phyloP scores from a whole-genome alignment of 2,888 invertebrate genomes.

The Sarcophaga rosellei region DNA sequence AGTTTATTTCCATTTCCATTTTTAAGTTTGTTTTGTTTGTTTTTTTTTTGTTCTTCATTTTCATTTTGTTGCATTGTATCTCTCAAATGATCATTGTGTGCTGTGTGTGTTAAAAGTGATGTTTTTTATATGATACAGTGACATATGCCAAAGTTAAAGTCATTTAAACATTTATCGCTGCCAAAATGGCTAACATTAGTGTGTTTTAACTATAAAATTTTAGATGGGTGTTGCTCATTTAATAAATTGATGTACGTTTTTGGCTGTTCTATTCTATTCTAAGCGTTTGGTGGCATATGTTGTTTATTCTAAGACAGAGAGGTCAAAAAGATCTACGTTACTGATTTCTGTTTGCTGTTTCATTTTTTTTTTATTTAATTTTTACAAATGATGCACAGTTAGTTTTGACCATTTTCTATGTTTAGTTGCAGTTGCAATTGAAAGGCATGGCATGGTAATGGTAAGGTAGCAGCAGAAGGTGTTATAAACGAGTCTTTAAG shows the following conservation, averaged over 20 bases:
- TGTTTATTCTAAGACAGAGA: conserved; percentile 54
- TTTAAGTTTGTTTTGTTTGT: neutral
- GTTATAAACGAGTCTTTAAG: conserved; percentile 60
- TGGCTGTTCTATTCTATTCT: conserved; percentile 14
- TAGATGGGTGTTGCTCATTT: conserved; percentile 66
- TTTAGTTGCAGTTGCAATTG: neutral
- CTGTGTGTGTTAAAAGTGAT: conserved; percentile 61
- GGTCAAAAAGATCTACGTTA: conserved; percentile 46
- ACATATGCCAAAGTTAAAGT: conserved; percentile 72
- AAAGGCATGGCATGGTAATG: neutral
- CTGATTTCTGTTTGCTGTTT: neutral
- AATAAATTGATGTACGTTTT: conserved; percentile 54
- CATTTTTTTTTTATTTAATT: neutral
- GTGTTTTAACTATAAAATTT: conserved; percentile 19
- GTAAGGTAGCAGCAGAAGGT: conserved; percentile 45
- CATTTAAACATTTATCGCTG: conserved; percentile 71
- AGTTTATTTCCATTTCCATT: neutral
- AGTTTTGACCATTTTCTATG: neutral
- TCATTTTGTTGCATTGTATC: conserved; percentile 30
- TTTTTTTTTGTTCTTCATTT: conserved; percentile 22
- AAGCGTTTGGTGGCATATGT: conserved; percentile 46
- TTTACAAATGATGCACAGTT: neutral
- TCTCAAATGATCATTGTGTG: conserved; percentile 57
- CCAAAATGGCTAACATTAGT: conserved; percentile 57
- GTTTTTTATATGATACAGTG: conserved; percentile 70